Conservation (phyloP, 1,140 invertebrate genomes). For the Drosophila pruinosa region DNA sequence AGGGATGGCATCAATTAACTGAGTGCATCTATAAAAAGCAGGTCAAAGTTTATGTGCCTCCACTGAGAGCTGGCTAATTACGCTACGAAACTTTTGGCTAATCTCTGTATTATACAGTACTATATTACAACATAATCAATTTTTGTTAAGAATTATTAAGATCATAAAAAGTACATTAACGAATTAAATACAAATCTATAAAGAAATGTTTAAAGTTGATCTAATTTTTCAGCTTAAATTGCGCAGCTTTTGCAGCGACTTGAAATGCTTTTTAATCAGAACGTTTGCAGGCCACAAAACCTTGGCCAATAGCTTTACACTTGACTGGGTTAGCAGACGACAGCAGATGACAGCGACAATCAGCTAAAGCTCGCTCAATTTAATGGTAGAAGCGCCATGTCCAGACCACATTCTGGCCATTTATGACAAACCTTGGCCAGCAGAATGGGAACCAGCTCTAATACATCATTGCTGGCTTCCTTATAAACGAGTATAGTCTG, state of each 20-base stretch:
- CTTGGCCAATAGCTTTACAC: constrained; percentile 60
- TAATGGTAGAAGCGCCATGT: constrained; percentile 28
- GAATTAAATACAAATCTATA: background rate
- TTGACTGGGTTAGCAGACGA: constrained; percentile 44
- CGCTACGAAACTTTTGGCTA: background rate
- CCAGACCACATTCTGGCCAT: constrained; percentile 40
- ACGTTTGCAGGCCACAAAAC: constrained; percentile 73
- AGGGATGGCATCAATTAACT: constrained; percentile 33
- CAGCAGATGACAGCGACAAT: constrained; percentile 26
- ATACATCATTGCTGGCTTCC: constrained; percentile 49
- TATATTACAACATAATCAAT: background rate
- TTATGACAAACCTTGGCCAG: constrained; percentile 69
- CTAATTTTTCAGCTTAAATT: background rate
- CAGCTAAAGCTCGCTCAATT: constrained; percentile 39
- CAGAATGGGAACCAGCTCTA: constrained; percentile 10
- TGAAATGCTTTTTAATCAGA: constrained; percentile 53
- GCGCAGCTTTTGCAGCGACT: background rate
- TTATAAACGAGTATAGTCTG: background rate
- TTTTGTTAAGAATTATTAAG: too few species aligned
- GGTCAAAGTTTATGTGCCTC: constrained; percentile 25
- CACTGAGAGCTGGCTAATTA: background rate
- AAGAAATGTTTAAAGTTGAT: background rate
- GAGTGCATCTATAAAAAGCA: constrained; percentile 32
- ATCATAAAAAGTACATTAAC: too few species aligned
- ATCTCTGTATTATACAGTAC: background rate